Evolutionary conservation across 2,888 invertebrate species (phyloP), one percentile per base, ranked within the genome.

Genomic region (Hydrotaea diabolus): DNA sequence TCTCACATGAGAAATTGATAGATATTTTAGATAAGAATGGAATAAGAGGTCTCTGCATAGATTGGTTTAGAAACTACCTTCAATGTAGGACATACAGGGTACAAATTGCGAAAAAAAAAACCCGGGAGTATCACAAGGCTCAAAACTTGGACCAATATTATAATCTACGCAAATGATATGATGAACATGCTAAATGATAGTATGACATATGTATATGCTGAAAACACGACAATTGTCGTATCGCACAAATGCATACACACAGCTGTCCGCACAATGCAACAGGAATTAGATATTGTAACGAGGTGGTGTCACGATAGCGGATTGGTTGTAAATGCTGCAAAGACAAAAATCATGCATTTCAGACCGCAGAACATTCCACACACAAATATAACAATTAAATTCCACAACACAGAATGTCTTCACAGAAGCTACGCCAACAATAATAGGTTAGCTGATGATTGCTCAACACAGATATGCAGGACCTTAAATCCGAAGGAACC

Each of bases 221-320:
- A 71, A n/a, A n/a, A n/a, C n/a, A n/a, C 19, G 46, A 69, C 57
- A 49, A 57, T 77, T 9, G 82, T 82, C 3, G 31, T n/a, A n/a
- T n/a, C 43, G 3, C 53, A 82, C 8, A 53, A 13, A 21, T 19
- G 23, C n/a, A 66, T 69, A 5, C 43, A 9, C 7, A 26, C 9
- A 26, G 80, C 80, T 31, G 36, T 8, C 13, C 39, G 23, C 31
- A 21, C 7, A 26, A 73, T 73, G 55, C 62, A 71, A 46, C 46
- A 59, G 23, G 31, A 78, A 8, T 62, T 17, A 9, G 8, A 69
- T 21, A 46, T 9, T 19, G 46, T 31, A 31, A 49, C 46, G 21
- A 71, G 21, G 8, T 57, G 57, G 57, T 57, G 57, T 23, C 57
- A 57, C 23, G 57, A 57, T 9, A 57, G 21, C 13, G 23, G 55